Evolutionary conservation across 2,888 invertebrate genomes (phyloP).

Genomic region (Notodonta dromedarius): DNA sequence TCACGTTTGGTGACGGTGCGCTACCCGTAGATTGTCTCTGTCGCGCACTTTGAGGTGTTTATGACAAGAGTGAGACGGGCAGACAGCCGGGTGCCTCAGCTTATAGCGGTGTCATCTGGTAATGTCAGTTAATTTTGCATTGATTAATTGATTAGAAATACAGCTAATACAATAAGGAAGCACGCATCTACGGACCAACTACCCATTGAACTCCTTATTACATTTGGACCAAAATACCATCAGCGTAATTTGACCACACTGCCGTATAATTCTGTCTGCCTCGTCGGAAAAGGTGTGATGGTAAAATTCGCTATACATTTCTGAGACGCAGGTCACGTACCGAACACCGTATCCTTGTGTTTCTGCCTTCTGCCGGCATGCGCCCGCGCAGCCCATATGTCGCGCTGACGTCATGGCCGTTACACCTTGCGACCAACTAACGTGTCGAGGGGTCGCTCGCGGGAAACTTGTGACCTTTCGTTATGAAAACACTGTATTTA

Average conservation of each 20-base stretch:
- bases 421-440: slow-evolving; percentile 43
- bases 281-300: too few species aligned
- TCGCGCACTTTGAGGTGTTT: not conserved
- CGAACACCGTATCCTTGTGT: slow-evolving; percentile 13
- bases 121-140: not conserved
- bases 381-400: slow-evolving; percentile 38
- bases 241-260: too few species aligned
- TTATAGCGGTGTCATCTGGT: not conserved
- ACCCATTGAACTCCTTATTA: too few species aligned
- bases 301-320: too few species aligned
- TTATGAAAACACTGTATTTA: not conserved
- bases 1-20: not conserved
- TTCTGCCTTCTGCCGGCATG: slow-evolving; percentile 9
- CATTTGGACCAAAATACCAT: too few species aligned
- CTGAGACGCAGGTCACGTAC: not conserved
- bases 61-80: not conserved
- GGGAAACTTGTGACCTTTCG: slow-evolving; percentile 48
- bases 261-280: too few species aligned
- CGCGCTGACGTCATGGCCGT: slow-evolving; percentile 41
- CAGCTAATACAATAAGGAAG: too few species aligned
- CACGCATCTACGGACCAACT: too few species aligned
- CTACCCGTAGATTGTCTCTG: not conserved
- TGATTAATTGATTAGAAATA: not conserved
- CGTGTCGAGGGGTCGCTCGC: slow-evolving; percentile 30
- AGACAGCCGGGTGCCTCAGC: not conserved